A percentile compares a stretch with the other conserved stretches of the same genome.
These are phyloP conservation scores for Galbula dea DNA, from an alignment of 2,113 vertebrate genomes.

Conservation along the genomic window DNA sequence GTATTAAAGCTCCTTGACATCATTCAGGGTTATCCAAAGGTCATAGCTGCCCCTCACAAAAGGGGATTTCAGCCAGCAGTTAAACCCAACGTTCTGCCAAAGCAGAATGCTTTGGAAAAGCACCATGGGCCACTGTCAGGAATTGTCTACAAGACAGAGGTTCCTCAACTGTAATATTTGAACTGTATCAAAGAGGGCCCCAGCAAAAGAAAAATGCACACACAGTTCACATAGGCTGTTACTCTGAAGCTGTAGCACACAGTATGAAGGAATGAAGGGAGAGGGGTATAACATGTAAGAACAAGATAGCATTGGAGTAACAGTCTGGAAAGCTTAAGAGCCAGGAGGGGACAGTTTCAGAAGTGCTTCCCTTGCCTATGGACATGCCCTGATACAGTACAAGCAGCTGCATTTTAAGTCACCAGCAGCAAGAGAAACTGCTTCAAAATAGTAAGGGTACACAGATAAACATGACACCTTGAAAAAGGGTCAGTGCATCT, in stretches of 20 bases:
- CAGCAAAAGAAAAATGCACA: not conserved
- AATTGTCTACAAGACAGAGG: not conserved
- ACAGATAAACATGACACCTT: not conserved
- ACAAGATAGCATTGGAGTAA: not conserved
- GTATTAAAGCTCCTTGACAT: not conserved
- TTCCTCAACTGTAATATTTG: not conserved
- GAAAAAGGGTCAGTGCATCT: not conserved
- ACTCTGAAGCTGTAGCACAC: not conserved
- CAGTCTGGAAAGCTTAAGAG: not conserved
- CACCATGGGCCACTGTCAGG: rapidly evolving
- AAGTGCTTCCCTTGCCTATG: not conserved
- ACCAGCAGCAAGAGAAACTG: not conserved
- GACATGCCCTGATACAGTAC: not conserved
- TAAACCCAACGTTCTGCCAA: not conserved
- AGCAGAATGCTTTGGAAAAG: not conserved
- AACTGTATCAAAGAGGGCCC: not conserved
- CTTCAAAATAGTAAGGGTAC: not conserved
- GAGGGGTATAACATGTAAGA: not conserved
- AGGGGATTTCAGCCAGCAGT: not conserved
- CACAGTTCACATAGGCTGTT: not conserved
- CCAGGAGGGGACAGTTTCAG: not conserved
- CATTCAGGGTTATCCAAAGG: not conserved
- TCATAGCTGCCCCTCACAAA: rapidly evolving
- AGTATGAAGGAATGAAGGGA: not conserved
- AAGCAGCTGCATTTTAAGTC: not conserved